These are phyloP conservation scores for Wiebesia pumilae DNA, from an alignment of 1,140 invertebrate genomes.

Conservation along the genomic window DNA sequence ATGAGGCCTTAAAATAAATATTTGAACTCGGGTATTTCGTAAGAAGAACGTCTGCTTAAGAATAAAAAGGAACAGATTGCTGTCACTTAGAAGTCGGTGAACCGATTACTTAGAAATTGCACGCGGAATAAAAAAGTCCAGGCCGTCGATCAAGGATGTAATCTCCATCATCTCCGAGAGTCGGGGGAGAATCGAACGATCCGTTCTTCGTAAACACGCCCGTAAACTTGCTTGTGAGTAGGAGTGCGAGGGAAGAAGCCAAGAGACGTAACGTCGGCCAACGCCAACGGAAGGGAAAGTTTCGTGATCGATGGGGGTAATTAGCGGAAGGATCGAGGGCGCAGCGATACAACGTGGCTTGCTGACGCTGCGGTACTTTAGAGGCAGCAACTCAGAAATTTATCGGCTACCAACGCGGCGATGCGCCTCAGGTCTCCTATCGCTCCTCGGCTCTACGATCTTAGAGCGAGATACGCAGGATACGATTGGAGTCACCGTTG, in stretches of 20 bases:
- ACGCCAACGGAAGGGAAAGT: slow-evolving; percentile 9
- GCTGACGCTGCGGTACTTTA: slow-evolving; percentile 10
- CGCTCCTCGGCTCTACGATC: not conserved
- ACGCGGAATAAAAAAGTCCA: not conserved
- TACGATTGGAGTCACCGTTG: not conserved
- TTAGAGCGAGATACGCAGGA: not conserved
- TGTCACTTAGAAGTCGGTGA: too few species aligned
- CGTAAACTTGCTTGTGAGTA: not conserved
- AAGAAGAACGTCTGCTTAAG: too few species aligned
- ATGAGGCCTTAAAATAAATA: too few species aligned
- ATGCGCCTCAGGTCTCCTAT: not conserved
- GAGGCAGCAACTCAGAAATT: slow-evolving; percentile 11
- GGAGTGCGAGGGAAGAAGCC: slow-evolving; percentile 42
- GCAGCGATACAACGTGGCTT: not conserved
- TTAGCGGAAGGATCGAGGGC: slow-evolving; percentile 7
- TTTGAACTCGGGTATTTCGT: too few species aligned
- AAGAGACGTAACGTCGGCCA: not conserved
- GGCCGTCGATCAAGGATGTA: not conserved
- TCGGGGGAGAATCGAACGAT: not conserved
- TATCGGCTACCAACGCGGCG: slow-evolving; percentile 24
- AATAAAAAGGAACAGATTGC: too few species aligned
- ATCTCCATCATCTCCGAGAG: not conserved
- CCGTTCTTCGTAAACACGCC: not conserved
- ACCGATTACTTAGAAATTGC: too few species aligned
- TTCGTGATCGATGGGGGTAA: slow-evolving; percentile 40